Base-by-base conservation (phyloP, 2,113 vertebrate species). In the Proteles cristata region DNA sequence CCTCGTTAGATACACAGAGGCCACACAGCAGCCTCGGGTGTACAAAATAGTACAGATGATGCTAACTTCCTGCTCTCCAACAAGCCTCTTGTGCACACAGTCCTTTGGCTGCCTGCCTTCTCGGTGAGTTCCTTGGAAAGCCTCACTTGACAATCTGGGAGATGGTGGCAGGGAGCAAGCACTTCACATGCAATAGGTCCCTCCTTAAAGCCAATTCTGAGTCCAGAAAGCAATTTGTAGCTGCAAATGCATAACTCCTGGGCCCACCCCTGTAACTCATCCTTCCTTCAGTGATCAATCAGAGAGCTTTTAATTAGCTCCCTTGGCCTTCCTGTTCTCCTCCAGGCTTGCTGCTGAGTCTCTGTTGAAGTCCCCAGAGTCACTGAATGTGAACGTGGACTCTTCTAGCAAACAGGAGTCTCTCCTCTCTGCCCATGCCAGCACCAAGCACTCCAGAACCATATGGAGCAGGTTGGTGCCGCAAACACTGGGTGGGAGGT, bases 141-240 rank as follows among this genome's bases (percentile, higher is more conserved):
- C 15, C 0, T 93, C 61, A 79, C 14, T 1, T 0, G 0, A 45
- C 69, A n/a, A 11, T 68, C 48, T 63, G 39, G 11, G 0, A 3
- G 53, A 19, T 25, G 48, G 31, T 2, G 39, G 19, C 0, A 25
- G 17, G 82, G 11, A 15, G 55, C 1, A 69, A 15, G 43, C 2
- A 69, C 8, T 69, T 68, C n/a, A 19, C 31, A 21, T 35, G 71
- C 45, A 69, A 3, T 8, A 89, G 21, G 68, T 96, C 92, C 94
- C 84, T 89, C 43, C 50, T 96, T 94, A 95, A 77, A 98, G 91
- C 1, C 33, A 11, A 25, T 96, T 91, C 65, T 87, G 5, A 97
- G 43, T 45, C 80, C 48, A 28, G 69, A 88, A 92, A 93, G 58
- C 80, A 90, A 91, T 88, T 66, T 61, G 69, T 94, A 93, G 48